Base-by-base conservation (phyloP, 2,113 vertebrate species). In the Craseonycteris thonglongyai region DNA sequence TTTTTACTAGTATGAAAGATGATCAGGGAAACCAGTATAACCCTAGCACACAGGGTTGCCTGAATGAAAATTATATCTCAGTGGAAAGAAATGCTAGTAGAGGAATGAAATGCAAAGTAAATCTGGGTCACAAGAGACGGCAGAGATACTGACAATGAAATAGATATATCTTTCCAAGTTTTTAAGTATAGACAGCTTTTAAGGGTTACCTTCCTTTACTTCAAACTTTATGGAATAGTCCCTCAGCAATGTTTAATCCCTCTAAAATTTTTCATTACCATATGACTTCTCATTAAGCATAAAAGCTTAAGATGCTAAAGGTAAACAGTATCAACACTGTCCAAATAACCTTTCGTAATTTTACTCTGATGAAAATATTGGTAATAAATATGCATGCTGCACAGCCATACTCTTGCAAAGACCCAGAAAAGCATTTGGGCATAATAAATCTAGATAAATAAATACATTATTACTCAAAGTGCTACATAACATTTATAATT, bases 21-120 rank as follows among this genome's bases (percentile, higher is more conserved):
- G 9, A 16, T 8, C 21, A 61, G 5, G 58, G 1, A 96, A 93
- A 82, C 7, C 28, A 81, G 3, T 9, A 22, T 26, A 45, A 49
- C 49, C 30, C 19, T 66, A 42, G 45, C 38, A 69, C 71, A 63
- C 1, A 95, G 47, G 69, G 40, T 33, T 42, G 24, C 69, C 42
- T 51, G 42, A 71, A 7, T 12, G 54, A 9, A 86, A 33, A 18
- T 76, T 4, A 65, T 85, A 3, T 82, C 33, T 92, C 59, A 71
- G 69, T 15, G 13, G 65, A 81, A 72, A 91, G 16, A 95, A n/a
- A 15, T 61, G 51, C 79, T 10, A 40, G 88, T 10, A 12, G 61
- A 93, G 40, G 40, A 19, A 88, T 18, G 45, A 95, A 96, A 92
- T 42, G n/a, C 38, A 88, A 93, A 91, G 21, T 14, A 14, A 74